Base-by-base conservation (phyloP, 1,140 invertebrate species). In the Lordiphosa collinella region DNA sequence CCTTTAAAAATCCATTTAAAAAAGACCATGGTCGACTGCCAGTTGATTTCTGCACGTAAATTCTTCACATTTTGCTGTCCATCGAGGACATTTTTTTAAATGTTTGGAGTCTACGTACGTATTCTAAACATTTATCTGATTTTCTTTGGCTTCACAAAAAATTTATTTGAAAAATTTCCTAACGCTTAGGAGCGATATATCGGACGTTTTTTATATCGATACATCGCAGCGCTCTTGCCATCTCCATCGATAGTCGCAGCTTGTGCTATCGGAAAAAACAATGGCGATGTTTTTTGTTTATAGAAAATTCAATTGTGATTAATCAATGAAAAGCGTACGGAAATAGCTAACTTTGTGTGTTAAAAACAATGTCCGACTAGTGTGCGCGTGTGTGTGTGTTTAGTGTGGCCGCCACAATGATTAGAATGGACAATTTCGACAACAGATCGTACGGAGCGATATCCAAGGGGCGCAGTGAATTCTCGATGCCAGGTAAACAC, bases 401-500 rank as follows among this genome's bases (percentile, higher is more conserved):
- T 51, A 34, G 38, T 43, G 56, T 41, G 73, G 44, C 58, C 68
- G 47, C 59, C 58, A 69, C 57, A 72, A 88, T 88, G 87, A 88
- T 87, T 36, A 86, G 75, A 51, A 88, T 88, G 87, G 87, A 88
- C 64, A 87, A 87, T 53, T 88, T 84, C 31, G 78, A 84, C 74
- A 86, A 78, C 66, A 69, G 86, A 62, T 88, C 87, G 41, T 88
- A 88, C 50, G 87, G 85, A 57, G 82, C 86, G 60, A 87, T 87
- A 44, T 87, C 84, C 34, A 86, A 86, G 63, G 78, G 87, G 56
- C 78, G 86, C 56, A 86, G 78, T 74, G 86, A 87, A 69, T 88
- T 88, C 65, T 76, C 79, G 44, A 88, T 80, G 78, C 87, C 79
- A 88, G 87, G 87, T 88, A 85, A 85, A 57, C 48, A 58, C 55